Evolutionary conservation across 1,140 invertebrate species (phyloP), one percentile per base, ranked within the genome.

Genomic region (Pachypeltis micranthus): DNA sequence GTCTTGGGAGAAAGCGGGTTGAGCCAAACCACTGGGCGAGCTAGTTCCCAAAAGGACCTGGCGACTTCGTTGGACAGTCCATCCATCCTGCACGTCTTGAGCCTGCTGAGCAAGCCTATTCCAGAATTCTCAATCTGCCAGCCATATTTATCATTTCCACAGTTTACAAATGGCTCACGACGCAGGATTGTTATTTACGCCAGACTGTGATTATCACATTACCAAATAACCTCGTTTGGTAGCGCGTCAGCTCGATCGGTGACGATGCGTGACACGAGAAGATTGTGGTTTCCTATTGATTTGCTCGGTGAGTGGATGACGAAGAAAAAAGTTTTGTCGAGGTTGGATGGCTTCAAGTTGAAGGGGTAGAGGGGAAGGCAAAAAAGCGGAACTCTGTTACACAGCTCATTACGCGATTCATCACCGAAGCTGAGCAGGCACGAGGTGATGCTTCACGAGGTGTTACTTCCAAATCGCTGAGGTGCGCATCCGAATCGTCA

Each of bases 361-460:
- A 39, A 39, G 31, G 16, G 31, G 31, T 7, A 16, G 16, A 39
- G 31, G 31, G 7, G 34, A 39, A 39, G n/a, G n/a, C 7, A 51
- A 51, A 51, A 51, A 51, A 51, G 21, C 47, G 47, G 47, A 51
- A 51, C 47, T 51, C 47, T 51, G 47, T 51, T 51, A 51, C 47
- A 51, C 47, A 51, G 47, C 47, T 51, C 47, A 51, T 51, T 51
- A 51, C 47, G 19, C 47, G 47, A 51, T 51, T 51, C 47, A 51
- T 51, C 47, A 14, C 47, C 47, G 47, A 4, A 51, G 47, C 47
- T 51, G 47, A 51, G 47, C n/a, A n/a, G n/a, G n/a, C n/a, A n/a
- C n/a, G n/a, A n/a, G n/a, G n/a, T n/a, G n/a, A n/a, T n/a, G n/a
- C n/a, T n/a, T n/a, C n/a, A n/a, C n/a, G n/a, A n/a, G n/a, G n/a